Conservation (phyloP, 2,888 invertebrate genomes). For the Alcis repandata region DNA sequence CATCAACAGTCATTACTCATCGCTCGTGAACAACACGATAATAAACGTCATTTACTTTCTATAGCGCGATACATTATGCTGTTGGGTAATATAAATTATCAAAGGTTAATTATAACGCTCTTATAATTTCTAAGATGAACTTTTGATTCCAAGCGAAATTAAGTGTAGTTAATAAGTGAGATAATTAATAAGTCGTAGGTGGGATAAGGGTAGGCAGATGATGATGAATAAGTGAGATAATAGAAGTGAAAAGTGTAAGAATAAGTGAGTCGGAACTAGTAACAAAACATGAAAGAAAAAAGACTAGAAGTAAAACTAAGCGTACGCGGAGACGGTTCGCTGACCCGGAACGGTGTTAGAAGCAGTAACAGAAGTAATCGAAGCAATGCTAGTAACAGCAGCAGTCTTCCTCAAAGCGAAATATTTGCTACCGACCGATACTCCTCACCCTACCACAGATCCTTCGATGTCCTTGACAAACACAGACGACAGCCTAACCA, state of each 20-base stretch:
- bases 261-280: not conserved
- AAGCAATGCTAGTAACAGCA: constrained; percentile 71
- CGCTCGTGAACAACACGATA: constrained; percentile 64
- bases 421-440: constrained; percentile 80
- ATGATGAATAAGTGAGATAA: too few relatives aligned
- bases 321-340: constrained; percentile 81
- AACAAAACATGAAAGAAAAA: constrained; percentile 78
- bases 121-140: constrained; percentile 38
- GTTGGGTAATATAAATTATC: constrained; percentile 54
- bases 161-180: not conserved
- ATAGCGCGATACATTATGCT: constrained; percentile 64
- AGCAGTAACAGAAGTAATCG: constrained; percentile 78
- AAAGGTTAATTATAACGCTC: constrained; percentile 35
- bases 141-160: constrained; percentile 8
- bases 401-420: constrained; percentile 74
- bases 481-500: constrained; percentile 72
- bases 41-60: constrained; percentile 75
- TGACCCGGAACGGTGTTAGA: constrained; percentile 73
- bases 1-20: constrained; percentile 75
- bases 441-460: constrained; percentile 73
- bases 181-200: too few relatives aligned
- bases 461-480: constrained; percentile 76
- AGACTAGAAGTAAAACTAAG: constrained; percentile 81
- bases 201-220: too few relatives aligned
- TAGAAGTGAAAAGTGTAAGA: not conserved